Evolutionary conservation across 2,888 invertebrate genomes (phyloP), one percentile per base, ranked within the genome.

Genomic region (Strigamia transsilvanica): DNA sequence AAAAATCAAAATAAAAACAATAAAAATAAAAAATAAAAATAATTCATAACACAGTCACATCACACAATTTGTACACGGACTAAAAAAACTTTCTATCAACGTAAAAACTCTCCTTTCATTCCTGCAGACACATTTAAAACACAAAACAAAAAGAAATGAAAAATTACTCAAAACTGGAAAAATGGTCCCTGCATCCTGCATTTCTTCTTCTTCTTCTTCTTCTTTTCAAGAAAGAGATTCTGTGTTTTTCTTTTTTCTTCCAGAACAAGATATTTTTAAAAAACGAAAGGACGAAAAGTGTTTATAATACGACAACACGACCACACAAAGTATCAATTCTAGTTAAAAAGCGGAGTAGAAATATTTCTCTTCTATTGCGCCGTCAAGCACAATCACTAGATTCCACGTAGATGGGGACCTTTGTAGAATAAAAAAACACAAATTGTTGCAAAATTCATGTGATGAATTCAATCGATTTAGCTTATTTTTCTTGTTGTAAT

Each of bases 271-370:
- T n/a, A n/a, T 32, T 12, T 66, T 27, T 18, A 2, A 27, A 73
- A 73, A 23, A 73, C 23, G 32, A 73, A 73, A 32, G 23, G 23
- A 73, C 73, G 73, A 73, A 73, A 32, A 73, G 73, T 73, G 73
- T 73, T 73, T 32, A 73, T 73, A 73, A 73, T 27, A 73, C 73
- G 73, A 73, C 73, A 73, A 73, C 73, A 73, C 73, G 73, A 73
- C 27, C 73, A 73, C 73, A 73, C 73, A 32, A 73, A 32, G 56
- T 56, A 27, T 73, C 27, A 73, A 32, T 73, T 73, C 73, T 73
- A 73, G 73, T 73, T 73, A 73, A 73, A 73, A 73, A 73, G 73
- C 73, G n/a, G 73, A 73, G 73, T 73, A 73, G 73, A 73, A 73
- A 73, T 27, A 73, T 73, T 73, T 73, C 23, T 73, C 32, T 73